phyloP scores from a whole-genome alignment of 1,140 invertebrate genomes.

The Ptiloglossa arizonensis region DNA sequence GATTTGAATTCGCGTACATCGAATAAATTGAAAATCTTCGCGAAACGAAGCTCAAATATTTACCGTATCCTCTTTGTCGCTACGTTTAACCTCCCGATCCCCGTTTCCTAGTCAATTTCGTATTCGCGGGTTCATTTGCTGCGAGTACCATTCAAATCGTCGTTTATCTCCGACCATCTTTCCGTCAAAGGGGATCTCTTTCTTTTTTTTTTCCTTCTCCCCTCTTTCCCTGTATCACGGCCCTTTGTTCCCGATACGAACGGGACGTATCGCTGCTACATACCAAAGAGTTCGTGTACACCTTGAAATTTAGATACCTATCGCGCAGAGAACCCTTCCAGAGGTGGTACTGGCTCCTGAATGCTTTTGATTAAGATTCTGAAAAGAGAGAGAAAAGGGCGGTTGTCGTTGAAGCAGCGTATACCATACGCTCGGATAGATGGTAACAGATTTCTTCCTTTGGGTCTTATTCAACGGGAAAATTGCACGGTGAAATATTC shows the following conservation, averaged over 20 bases:
- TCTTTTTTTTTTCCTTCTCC: too few relatives aligned
- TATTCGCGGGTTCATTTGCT: slow-evolving; percentile 35
- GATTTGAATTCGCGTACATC: too few relatives aligned
- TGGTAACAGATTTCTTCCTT: slow-evolving; percentile 15
- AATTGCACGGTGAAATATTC: slow-evolving; percentile 75
- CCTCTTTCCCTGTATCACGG: not conserved
- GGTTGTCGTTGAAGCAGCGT: not conserved
- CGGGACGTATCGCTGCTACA: not conserved
- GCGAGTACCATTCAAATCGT: not conserved
- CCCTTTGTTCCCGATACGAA: not conserved
- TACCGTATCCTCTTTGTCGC: not conserved
- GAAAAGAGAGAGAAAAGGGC: slow-evolving; percentile 2
- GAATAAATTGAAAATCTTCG: too few relatives aligned
- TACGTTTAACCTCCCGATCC: not conserved
- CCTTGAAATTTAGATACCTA: slow-evolving; percentile 1
- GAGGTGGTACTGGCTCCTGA: not conserved
- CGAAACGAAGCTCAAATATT: too few relatives aligned
- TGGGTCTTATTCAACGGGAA: slow-evolving; percentile 57
- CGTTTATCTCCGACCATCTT: slow-evolving; percentile 13
- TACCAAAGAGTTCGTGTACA: not conserved
- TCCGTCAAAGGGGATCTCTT: not conserved
- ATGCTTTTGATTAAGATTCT: slow-evolving; percentile 15
- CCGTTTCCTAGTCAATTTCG: slow-evolving; percentile 21
- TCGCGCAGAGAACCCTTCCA: not conserved
- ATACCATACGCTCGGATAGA: not conserved